These are phyloP conservation scores for Caenorhabditis tropicalis DNA, from an alignment of 1,140 invertebrate genomes.

Conservation along the genomic window DNA sequence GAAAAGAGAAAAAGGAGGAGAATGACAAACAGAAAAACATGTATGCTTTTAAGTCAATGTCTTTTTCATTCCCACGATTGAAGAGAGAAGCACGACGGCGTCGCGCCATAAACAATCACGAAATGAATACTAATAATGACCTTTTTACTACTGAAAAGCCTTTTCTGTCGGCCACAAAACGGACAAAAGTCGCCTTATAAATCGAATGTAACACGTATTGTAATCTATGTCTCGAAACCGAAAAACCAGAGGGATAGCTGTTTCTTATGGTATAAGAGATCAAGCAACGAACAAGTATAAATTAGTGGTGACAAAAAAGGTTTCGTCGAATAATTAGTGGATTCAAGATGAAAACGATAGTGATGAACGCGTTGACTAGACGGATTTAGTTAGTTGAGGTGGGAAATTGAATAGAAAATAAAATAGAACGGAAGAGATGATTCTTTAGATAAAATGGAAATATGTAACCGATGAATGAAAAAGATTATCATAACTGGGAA, in stretches of 20 bases:
- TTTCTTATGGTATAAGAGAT: slow-evolving; percentile 24
- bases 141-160: slow-evolving; percentile 28
- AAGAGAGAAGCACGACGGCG: slow-evolving; percentile 32
- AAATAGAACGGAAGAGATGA: not conserved
- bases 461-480: not conserved
- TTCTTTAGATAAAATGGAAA: not conserved
- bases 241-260: not conserved
- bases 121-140: slow-evolving; percentile 34
- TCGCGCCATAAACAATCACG: slow-evolving; percentile 38
- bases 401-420: not conserved
- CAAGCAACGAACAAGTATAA: slow-evolving; percentile 8
- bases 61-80: not conserved
- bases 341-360: slow-evolving; percentile 41
- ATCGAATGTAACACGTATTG: slow-evolving; percentile 27
- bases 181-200: slow-evolving; percentile 19
- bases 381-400: slow-evolving; percentile 6
- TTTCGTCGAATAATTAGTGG: slow-evolving; percentile 25
- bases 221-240: not conserved
- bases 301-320: not conserved
- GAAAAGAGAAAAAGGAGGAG: no score
- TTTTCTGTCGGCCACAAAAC: slow-evolving; percentile 13
- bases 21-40: not conserved
- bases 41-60: slow-evolving; percentile 14
- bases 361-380: slow-evolving; percentile 4
- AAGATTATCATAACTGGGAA: not conserved